A percentile compares a stretch with the other conserved stretches of the same genome.
These are phyloP conservation scores for Hestina assimilis DNA, from an alignment of 1,140 invertebrate genomes.

Conservation along the genomic window DNA sequence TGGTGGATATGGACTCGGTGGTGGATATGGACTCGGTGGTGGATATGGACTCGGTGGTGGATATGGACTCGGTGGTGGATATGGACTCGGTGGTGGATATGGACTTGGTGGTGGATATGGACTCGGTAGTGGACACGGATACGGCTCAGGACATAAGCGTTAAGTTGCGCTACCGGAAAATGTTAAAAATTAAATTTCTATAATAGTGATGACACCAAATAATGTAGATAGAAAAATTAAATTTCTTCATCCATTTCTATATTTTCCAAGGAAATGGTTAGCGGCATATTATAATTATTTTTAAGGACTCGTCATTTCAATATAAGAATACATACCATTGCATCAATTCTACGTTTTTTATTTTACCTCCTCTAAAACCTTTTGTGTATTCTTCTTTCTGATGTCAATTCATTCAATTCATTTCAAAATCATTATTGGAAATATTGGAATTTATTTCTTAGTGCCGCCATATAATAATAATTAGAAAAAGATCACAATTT, in stretches of 20 bases:
- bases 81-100: no score
- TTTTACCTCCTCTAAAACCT: neutral
- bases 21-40: constrained; percentile 25
- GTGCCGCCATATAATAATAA: no score
- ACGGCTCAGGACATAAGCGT: no score
- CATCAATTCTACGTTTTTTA: constrained; percentile 19
- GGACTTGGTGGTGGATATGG: no score
- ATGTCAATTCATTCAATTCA: no score
- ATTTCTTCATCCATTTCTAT: constrained; percentile 60
- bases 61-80: constrained; percentile 26
- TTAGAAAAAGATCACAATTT: no score
- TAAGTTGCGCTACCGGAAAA: no score
- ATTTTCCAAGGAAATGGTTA: constrained; percentile 53
- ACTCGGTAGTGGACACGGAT: no score
- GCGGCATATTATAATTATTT: constrained; percentile 45
- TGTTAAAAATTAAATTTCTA: constrained; percentile 28
- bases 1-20: constrained; percentile 16
- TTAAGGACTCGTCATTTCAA: constrained; percentile 52
- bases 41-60: constrained; percentile 30
- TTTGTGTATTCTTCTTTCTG: no score
- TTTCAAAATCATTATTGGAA: no score
- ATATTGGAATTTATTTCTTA: no score
- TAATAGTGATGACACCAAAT: constrained; percentile 33
- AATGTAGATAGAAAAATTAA: constrained; percentile 41
- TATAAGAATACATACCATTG: constrained; percentile 35